phyloP scores from a whole-genome alignment of 2,797 vertebrate species.

The Eulemur coronatus region DNA sequence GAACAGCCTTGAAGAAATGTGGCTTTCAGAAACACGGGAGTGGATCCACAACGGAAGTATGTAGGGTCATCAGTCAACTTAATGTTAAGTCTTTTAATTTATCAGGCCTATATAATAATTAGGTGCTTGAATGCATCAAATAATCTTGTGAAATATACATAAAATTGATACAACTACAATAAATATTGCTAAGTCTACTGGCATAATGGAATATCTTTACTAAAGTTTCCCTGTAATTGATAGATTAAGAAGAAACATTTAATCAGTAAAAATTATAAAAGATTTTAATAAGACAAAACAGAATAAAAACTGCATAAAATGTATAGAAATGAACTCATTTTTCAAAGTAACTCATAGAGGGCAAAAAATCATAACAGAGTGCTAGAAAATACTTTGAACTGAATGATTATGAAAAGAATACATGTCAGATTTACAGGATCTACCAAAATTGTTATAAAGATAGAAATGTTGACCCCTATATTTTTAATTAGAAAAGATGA shows the following conservation, averaged over 20 bases:
- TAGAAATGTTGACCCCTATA: not conserved
- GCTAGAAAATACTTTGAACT: not conserved
- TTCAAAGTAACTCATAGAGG: not conserved
- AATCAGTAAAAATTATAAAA: not conserved
- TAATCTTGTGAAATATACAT: not conserved
- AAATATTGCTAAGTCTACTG: not conserved
- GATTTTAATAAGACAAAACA: not conserved
- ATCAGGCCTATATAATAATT: not conserved
- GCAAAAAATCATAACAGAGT: not conserved
- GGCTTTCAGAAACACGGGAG: not conserved
- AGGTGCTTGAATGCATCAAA: not conserved
- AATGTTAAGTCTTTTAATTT: not conserved
- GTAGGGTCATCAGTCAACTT: not conserved
- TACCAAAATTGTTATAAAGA: not conserved
- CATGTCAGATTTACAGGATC: not conserved
- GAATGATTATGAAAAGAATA: not conserved
- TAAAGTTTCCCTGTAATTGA: not conserved
- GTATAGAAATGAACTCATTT: not conserved
- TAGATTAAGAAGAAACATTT: not conserved
- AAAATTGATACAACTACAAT: not conserved
- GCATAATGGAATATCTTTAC: not conserved
- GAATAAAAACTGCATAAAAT: not conserved
- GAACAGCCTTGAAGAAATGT: not conserved
- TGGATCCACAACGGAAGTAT: not conserved
- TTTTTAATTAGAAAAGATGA: not conserved